These are phyloP conservation scores for Anastrepha obliqua DNA, from an alignment of 1,140 invertebrate species.

Conservation along the genomic window DNA sequence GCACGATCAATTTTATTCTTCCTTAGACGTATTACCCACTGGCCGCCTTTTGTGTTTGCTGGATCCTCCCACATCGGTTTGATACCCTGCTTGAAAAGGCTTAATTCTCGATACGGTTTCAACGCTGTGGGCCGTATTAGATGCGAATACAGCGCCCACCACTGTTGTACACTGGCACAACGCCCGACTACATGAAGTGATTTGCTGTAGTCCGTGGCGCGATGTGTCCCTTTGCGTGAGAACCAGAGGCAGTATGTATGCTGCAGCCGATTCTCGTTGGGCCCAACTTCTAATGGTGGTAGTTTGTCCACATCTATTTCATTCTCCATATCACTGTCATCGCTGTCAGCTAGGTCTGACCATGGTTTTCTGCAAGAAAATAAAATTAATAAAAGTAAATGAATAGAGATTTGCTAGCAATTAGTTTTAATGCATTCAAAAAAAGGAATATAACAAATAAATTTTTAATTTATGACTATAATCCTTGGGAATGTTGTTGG, in stretches of 20 bases:
- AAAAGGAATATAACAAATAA: too few relatives aligned
- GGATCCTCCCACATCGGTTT: constrained; percentile 99
- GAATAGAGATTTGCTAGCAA: not conserved
- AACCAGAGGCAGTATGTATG: constrained; percentile 89
- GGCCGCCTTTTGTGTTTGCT: constrained; percentile 95
- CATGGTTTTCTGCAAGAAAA: constrained; percentile 61
- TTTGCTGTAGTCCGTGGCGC: constrained; percentile 72
- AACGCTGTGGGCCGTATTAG: constrained; percentile 91
- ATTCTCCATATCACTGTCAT: constrained; percentile 73
- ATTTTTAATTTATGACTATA: too few relatives aligned
- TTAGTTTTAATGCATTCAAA: too few relatives aligned
- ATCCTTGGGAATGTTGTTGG: too few relatives aligned
- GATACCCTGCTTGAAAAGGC: constrained; percentile 98
- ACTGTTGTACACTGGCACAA: constrained; percentile 94
- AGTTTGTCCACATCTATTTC: constrained; percentile 74
- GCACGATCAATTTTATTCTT: constrained; percentile 96
- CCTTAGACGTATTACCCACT: constrained; percentile 95
- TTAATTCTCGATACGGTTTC: constrained; percentile 93
- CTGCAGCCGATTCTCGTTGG: constrained; percentile 86
- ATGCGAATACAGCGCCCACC: constrained; percentile 96
- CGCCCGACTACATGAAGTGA: constrained; percentile 81
- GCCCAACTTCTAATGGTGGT: constrained; percentile 78
- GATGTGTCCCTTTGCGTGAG: constrained; percentile 72
- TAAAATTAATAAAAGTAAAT: not conserved
- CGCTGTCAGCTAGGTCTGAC: constrained; percentile 71